Conservation (phyloP, 2,797 vertebrate species). For the Graptemys geographica region DNA sequence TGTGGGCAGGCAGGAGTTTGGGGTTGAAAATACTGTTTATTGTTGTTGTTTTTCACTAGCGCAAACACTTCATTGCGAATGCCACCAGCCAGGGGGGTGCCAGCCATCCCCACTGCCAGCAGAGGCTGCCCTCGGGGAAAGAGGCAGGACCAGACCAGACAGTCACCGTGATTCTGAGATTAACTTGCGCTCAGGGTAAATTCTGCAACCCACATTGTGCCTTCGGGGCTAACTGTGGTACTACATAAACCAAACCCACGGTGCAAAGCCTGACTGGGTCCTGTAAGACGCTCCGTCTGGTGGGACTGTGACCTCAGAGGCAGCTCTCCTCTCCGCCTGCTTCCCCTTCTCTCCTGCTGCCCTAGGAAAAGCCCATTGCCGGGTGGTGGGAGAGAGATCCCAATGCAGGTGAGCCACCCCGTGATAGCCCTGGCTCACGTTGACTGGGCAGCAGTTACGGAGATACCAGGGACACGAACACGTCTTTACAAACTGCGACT, state of each 20-base stretch:
- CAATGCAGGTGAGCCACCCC: background rate
- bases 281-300: background rate
- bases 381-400: background rate
- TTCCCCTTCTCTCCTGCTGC: background rate
- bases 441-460: background rate
- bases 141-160: background rate
- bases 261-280: no score
- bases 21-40: background rate
- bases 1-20: background rate
- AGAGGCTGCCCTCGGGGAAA: background rate
- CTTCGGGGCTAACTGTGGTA: background rate
- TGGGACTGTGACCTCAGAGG: background rate
- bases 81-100: no score
- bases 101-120: background rate
- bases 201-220: background rate
- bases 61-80: background rate
- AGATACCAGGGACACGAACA: background rate
- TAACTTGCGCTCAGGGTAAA: background rate
- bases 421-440: background rate
- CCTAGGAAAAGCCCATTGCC: background rate
- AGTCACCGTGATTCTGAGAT: background rate
- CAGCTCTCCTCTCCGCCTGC: background rate
- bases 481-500: background rate
- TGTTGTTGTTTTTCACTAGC: background rate
- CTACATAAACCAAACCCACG: background rate